Base-by-base conservation (phyloP, 2,888 invertebrate species). In the Muschampia plurimacula region DNA sequence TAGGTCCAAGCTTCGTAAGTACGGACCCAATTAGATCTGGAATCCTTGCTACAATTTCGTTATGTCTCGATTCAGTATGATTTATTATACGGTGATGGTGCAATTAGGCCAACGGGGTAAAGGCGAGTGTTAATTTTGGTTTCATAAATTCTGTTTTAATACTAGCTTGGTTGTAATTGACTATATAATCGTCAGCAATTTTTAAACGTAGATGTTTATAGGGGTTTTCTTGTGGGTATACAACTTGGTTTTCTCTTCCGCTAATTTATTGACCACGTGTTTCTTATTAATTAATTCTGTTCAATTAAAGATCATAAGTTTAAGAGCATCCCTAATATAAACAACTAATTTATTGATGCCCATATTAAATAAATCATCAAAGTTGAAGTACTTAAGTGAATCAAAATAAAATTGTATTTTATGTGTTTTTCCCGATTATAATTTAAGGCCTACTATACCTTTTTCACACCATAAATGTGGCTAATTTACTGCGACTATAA, bases 1-100 rank as follows among this genome's bases (percentile, higher is more conserved):
- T 94, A 92, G 93, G 86, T 88, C 82, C 84, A 84, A 84, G 84
- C 84, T 88, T 86, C 57, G 70, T 77, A 74, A 87, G 88, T 89
- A 91, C 89, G 89, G 88, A 91, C 89, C 93, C 92, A 94, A 93
- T 93, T 94, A 93, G 89, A 89, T 74, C 78, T 78, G 80, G 85
- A 86, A 89, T 92, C 91, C 91, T 91, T 87, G 85, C 84, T 86
- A 88, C 86, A 88, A 89, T 89, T 92, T 91, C 83, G 86, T 89
- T 87, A 80, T 79, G 77, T 80, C 79, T 82, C 83, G 84, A 86
- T 85, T 86, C 78, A 75, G 76, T 77, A 89, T 92, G 91, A 93
- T 93, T 93, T 93, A 93, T 92, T 84, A 84, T 77, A 72, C 74
- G 46, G 77, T 79, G 75, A 79, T 86, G 82, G 81, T 86, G 82